phyloP scores from a whole-genome alignment of 2,797 vertebrate genomes.

The Gallirallus australis region DNA sequence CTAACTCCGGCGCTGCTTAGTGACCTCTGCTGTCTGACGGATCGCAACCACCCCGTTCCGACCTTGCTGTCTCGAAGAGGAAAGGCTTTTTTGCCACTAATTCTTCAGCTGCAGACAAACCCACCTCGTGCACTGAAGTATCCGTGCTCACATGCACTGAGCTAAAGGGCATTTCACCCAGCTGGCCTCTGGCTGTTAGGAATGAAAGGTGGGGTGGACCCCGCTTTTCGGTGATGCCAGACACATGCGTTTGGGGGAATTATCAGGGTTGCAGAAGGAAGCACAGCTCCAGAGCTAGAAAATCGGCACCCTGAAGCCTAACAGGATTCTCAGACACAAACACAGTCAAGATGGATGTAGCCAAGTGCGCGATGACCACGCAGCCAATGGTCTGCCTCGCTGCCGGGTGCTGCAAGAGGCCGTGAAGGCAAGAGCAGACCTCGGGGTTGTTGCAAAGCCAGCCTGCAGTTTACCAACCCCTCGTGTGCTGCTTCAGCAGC shows the following conservation, averaged over 20 bases:
- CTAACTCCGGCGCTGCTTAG: not conserved
- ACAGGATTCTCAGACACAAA: not conserved
- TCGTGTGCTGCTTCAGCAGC: not conserved
- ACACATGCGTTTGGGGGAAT: not conserved
- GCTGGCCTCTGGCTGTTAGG: not conserved
- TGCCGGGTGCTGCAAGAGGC: not conserved
- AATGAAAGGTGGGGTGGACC: not conserved
- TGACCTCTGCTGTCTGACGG: not conserved
- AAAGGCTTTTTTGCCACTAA: not conserved
- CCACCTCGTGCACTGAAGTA: too few relatives aligned
- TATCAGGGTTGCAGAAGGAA: not conserved
- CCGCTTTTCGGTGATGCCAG: not conserved
- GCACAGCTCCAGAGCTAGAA: not conserved
- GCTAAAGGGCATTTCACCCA: not conserved
- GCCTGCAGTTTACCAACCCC: not conserved
- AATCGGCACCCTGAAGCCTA: not conserved
- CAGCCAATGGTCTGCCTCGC: not conserved
- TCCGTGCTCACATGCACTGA: fast-evolving
- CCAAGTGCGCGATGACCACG: not conserved
- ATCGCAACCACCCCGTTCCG: not conserved
- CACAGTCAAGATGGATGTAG: fast-evolving
- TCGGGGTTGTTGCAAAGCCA: not conserved
- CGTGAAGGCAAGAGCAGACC: not conserved
- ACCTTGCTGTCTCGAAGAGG: not conserved
- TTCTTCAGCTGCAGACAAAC: not conserved